phyloP scores from a whole-genome alignment of 2,113 vertebrate genomes.

The Amblyopsis rosae region DNA sequence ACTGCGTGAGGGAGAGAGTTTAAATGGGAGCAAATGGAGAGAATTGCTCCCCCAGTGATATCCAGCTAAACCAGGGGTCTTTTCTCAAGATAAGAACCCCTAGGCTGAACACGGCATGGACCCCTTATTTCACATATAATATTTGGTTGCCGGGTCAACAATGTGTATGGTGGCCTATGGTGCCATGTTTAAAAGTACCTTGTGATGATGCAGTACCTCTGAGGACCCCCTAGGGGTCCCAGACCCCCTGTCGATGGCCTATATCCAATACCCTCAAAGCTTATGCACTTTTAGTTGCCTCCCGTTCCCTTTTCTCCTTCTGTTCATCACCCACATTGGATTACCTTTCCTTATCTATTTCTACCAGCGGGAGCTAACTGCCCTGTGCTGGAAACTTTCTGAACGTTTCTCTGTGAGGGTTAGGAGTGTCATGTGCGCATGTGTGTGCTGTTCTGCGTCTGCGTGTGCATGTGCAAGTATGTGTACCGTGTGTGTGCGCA shows the following conservation, averaged over 20 bases:
- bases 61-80: constrained; percentile 41
- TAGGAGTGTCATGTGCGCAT: background rate
- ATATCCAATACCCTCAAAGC: constrained; percentile 18
- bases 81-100: background rate
- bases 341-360: constrained; percentile 62
- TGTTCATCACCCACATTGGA: constrained; percentile 48
- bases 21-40: constrained; percentile 56
- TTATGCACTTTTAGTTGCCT: constrained; percentile 45
- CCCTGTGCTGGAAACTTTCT: constrained; percentile 53
- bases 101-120: too few species aligned
- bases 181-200: too few species aligned
- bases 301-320: constrained; percentile 32
- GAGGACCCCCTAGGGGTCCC: too few species aligned
- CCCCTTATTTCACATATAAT: too few species aligned
- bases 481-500: background rate
- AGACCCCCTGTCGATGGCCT: background rate
- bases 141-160: too few species aligned
- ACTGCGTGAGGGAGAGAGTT: constrained; percentile 20
- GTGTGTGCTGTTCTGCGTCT: constrained; percentile 1
- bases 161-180: too few species aligned
- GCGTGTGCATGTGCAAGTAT: background rate
- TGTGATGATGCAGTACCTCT: too few species aligned
- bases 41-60: constrained; percentile 45
- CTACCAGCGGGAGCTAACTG: constrained; percentile 53
- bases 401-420: constrained; percentile 32